A percentile compares a stretch with the other conserved stretches of the same genome.
Evolutionary conservation across 2,888 invertebrate species (phyloP).

Genomic region (Germaria angustata): DNA sequence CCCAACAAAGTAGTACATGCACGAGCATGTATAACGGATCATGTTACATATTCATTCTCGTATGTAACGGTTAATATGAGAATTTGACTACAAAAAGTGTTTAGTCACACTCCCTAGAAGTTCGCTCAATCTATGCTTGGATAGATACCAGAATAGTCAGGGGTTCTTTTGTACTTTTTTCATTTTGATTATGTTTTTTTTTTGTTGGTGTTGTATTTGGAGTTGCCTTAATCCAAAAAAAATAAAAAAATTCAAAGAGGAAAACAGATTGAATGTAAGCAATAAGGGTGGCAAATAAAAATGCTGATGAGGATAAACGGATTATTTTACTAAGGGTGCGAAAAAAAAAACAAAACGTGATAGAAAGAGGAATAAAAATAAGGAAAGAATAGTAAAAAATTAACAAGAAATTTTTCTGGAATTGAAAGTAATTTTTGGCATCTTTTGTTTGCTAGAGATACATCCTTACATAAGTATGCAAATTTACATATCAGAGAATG

Average conservation of each 20-base stretch:
- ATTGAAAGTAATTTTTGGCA: too few species aligned
- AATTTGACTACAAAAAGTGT: slow-evolving; percentile 2
- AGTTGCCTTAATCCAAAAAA: slow-evolving; percentile 14
- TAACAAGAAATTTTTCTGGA: too few species aligned
- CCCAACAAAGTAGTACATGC: slow-evolving; percentile 23
- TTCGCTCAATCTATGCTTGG: slow-evolving; percentile 34
- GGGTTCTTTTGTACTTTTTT: not conserved
- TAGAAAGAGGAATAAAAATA: too few species aligned
- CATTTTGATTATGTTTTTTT: not conserved
- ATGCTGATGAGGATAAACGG: not conserved
- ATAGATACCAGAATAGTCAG: slow-evolving; percentile 41
- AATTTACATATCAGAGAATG: too few species aligned
- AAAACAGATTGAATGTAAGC: not conserved
- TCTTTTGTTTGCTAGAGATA: too few species aligned
- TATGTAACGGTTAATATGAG: slow-evolving; percentile 10
- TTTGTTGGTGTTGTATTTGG: not conserved
- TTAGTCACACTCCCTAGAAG: not conserved
- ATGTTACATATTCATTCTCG: not conserved
- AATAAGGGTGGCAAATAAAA: slow-evolving; percentile 18
- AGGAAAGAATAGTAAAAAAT: too few species aligned
- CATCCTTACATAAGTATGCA: too few species aligned
- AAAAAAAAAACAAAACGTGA: not conserved
- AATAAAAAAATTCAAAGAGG: not conserved
- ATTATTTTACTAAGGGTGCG: not conserved
- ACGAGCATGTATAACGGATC: not conserved